Base-by-base conservation (phyloP, 2,888 invertebrate genomes). In the Calliphora vomitoria region DNA sequence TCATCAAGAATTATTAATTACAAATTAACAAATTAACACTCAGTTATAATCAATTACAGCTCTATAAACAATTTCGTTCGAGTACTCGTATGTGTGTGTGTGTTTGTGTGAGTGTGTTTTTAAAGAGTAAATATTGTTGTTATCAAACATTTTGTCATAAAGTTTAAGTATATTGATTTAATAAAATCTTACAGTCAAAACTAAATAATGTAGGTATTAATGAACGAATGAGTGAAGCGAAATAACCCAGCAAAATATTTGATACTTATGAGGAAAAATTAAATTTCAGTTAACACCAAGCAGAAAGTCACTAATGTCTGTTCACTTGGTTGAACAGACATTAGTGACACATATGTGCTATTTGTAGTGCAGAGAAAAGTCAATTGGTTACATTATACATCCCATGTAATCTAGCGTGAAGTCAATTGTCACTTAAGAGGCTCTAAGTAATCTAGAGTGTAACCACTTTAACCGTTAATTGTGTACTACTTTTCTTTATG, bases 21-120 rank as follows among this genome's bases (percentile, higher is more conserved):
- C 38, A 79, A 71, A 79, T 80, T 80, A 71, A 38, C 62, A 60
- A 60, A 71, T 79, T 86, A 82, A 75, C 64, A 86, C 81, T 72
- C 53, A 25, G 31, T 82, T 74, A 53, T 68, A 60, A 82, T 47
- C 64, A 66, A 66, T 82, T 82, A 41, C 11, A 25, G 72, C 13
- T 53, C 69, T 64, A 55, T 25, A 15, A 47, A 62, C 20, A 60
- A 55, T 53, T 25, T 31, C 11, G 13, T 44, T 13, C 11, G 44
- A 44, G 44, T 44, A n/a, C 2, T 4, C 18, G 25, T 11, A 25
- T 68, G 20, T 25, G 6, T 25, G 35, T 53, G 10, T 11, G n/a
- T 41, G 41, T 72, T 41, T 74, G 41, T 5, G 25, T 25, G 44
- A 1, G 13, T 44, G 13, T 44, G 44, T 11, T 44, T 44, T 44